Base-by-base conservation (phyloP, 2,113 vertebrate genomes). In the Macquaria ambigua region DNA sequence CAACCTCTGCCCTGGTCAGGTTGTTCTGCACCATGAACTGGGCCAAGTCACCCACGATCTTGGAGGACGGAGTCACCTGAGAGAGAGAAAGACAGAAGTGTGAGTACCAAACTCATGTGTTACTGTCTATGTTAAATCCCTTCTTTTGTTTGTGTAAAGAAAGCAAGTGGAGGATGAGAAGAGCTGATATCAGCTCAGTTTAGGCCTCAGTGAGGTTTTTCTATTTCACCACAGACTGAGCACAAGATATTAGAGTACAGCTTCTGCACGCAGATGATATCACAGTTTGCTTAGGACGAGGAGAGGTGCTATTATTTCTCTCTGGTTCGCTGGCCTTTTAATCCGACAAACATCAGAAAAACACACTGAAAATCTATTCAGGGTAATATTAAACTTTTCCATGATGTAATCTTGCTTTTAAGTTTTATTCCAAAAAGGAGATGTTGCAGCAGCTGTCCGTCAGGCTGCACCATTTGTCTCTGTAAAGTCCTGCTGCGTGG, bases 1-100 rank as follows among this genome's bases (percentile, higher is more conserved):
- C 97, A 8, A 94, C 97, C 37, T 99, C 97, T 0, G 95, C 94
- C 14, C 96, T 93, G 4, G 86, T 96, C 93, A 99, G 90, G 63
- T 94, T 90, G 69, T 99, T 99, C 95, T 99, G 98, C 77, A 99
- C 98, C 98, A 99, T 97, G 93, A 99, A 99, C 96, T 99, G 98
- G 0, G 98, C 98, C 95, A 99, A 92, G 93, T 99, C 98, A 0
- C 98, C 98, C 77, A 99, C 98, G 2, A 99, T 98, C 96, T 99
- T 99, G 0, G 98, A 99, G 15, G 97, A 96, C 0, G 98, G 98
- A 0, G 98, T 99, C 92, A 99, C 98, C 98, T 97, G 76, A 61
- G 69, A 66, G 59, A 16, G 25, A 71, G 34, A 18, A 16, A 53
- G 21, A 50, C 0, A 59, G 3, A 28, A 37, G 37, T 21, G 39